phyloP scores from a whole-genome alignment of 1,140 invertebrate species.

The Tetragnatha versicolor region DNA sequence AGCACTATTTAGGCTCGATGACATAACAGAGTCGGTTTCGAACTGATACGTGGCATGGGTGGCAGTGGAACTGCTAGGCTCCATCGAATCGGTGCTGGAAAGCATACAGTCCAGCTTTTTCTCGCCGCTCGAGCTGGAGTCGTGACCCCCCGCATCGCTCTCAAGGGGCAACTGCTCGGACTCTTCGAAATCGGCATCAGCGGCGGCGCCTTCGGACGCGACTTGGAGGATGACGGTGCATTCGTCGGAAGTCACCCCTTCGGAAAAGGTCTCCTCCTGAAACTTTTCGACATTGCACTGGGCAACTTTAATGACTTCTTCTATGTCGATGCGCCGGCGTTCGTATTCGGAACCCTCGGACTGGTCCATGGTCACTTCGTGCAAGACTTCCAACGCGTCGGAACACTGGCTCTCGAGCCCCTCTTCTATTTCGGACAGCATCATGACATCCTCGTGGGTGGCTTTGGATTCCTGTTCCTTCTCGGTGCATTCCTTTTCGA shows the following conservation, averaged over 20 bases:
- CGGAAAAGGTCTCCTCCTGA: conserved; percentile 41
- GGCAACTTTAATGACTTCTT: conserved; percentile 76
- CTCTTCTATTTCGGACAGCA: conserved; percentile 77
- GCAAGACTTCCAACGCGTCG: conserved; percentile 70
- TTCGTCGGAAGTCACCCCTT: conserved; percentile 42
- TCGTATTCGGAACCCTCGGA: conserved; percentile 72
- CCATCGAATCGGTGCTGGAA: conserved; percentile 70
- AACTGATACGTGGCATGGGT: conserved; percentile 83
- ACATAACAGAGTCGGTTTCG: conserved; percentile 76
- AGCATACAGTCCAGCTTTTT: conserved; percentile 67
- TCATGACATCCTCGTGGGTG: conserved; percentile 80
- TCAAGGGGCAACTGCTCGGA: conserved; percentile 33
- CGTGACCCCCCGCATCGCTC: conserved; percentile 33
- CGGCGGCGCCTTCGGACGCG: conserved; percentile 26
- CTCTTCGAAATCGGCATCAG: conserved; percentile 58
- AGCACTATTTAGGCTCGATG: conserved; percentile 77
- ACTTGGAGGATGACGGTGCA: conserved; percentile 38
- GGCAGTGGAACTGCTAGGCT: conserved; percentile 69
- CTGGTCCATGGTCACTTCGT: conserved; percentile 3
- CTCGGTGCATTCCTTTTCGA: conserved; percentile 85
- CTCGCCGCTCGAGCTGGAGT: conserved; percentile 51
- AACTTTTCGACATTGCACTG: conserved; percentile 71
- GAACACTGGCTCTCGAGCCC: conserved; percentile 72
- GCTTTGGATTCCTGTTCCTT: conserved; percentile 71
- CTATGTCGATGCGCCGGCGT: conserved; percentile 76